Percentiles rank a stretch among this genome's conserved stretches.
Conservation (phyloP, 2,797 vertebrate species). For the Brotula barbata region DNA sequence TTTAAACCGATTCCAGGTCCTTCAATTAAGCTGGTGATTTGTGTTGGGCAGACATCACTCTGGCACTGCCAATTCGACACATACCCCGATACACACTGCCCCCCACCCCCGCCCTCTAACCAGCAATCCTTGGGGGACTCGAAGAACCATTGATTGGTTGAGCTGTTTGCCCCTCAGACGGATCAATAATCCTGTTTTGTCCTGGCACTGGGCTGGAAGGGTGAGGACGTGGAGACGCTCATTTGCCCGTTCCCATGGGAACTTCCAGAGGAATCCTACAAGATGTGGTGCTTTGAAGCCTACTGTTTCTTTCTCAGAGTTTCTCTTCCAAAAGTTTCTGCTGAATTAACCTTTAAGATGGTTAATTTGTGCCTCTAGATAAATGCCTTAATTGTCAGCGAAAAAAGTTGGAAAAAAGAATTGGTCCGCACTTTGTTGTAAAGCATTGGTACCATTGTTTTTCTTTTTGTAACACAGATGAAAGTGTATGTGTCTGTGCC, state of each 20-base stretch:
- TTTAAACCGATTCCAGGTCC: conserved; percentile 66
- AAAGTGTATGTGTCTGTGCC: conserved; percentile 10
- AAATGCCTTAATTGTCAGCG: conserved; percentile 49
- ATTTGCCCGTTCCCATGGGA: conserved; percentile 74
- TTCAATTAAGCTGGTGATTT: conserved; percentile 73
- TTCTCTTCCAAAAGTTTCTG: conserved; percentile 56
- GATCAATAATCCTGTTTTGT: conserved; percentile 78
- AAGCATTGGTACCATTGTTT: conserved; percentile 51
- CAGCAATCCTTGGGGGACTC: conserved; percentile 61
- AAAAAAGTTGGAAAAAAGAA: conserved; percentile 26
- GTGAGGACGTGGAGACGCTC: conserved; percentile 57
- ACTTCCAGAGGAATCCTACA: conserved; percentile 46
- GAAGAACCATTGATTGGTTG: conserved; percentile 78
- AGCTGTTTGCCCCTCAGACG: conserved; percentile 70
- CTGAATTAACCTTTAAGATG: conserved; percentile 42
- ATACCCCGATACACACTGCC: conserved; percentile 23
- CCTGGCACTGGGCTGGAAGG: conserved; percentile 49
- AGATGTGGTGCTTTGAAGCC: conserved; percentile 48
- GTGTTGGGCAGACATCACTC: conserved; percentile 68
- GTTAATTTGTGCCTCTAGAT: conserved; percentile 39
- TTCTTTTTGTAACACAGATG: conserved; percentile 40
- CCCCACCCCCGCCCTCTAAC: conserved; percentile 50
- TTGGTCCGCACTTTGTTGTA: conserved; percentile 11
- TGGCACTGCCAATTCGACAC: conserved; percentile 41
- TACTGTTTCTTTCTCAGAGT: conserved; percentile 41